Conservation (phyloP, 2,797 vertebrate species). For the Lepus townsendii region DNA sequence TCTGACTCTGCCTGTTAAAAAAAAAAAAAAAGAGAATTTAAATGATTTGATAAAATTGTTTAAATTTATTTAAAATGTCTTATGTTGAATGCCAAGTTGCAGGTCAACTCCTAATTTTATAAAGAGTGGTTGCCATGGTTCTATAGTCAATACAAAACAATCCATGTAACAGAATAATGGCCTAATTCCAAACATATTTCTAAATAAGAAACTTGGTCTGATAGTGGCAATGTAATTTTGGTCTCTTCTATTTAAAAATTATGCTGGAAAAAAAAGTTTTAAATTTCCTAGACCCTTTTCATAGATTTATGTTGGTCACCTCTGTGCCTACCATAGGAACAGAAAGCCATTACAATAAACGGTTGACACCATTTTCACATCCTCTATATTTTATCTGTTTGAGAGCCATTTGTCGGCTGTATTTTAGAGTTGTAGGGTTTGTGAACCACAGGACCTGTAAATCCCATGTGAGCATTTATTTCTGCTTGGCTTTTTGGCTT, state of each 20-base stretch:
- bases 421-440: not conserved
- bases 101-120: not conserved
- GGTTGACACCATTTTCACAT: slow-evolving; percentile 36
- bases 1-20: too few species aligned
- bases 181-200: slow-evolving; percentile 34
- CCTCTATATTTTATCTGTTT: not conserved
- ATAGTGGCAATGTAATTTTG: not conserved
- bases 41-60: not conserved
- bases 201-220: slow-evolving; percentile 9
- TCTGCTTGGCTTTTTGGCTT: not conserved
- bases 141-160: not conserved
- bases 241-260: slow-evolving; percentile 23
- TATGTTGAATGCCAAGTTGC: not conserved
- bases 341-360: slow-evolving; percentile 8
- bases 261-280: not conserved
- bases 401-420: slow-evolving; percentile 58
- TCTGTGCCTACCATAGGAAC: not conserved
- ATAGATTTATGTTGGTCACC: not conserved
- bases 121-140: not conserved
- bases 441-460: slow-evolving; percentile 10
- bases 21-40: not conserved
- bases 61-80: slow-evolving; percentile 31
- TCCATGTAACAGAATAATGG: not conserved
- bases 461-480: slow-evolving; percentile 6
- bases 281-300: slow-evolving; percentile 21